phyloP scores from a whole-genome alignment of 2,888 invertebrate genomes.

The Melanotus villosus region DNA sequence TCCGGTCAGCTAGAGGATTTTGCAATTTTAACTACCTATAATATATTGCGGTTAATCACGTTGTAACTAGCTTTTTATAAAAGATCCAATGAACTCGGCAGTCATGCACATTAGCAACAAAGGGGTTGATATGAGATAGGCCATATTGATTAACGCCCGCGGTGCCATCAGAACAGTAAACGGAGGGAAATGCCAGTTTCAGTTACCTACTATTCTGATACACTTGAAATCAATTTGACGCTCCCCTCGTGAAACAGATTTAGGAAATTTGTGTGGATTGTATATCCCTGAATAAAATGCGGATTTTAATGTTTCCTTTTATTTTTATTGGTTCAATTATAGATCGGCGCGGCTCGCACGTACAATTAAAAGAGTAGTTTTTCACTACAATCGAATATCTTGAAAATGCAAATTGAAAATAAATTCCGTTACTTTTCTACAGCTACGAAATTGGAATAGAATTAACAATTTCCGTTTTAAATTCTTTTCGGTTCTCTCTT shows the following conservation, averaged over 20 bases:
- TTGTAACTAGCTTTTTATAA: constrained; percentile 44
- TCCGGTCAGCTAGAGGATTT: constrained; percentile 29
- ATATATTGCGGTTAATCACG: constrained; percentile 40
- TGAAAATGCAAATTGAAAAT: too few species aligned
- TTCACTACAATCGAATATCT: too few species aligned
- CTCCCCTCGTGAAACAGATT: constrained; percentile 43
- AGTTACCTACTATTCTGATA: constrained; percentile 47
- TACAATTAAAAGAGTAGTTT: constrained; percentile 8
- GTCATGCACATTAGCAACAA: constrained; percentile 48
- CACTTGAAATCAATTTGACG: constrained; percentile 47
- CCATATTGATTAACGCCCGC: constrained; percentile 48
- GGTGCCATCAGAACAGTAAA: constrained; percentile 49
- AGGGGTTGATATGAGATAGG: constrained; percentile 49
- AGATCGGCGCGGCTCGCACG: neutral
- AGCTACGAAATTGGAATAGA: too few species aligned
- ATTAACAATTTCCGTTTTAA: too few species aligned
- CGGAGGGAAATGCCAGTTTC: constrained; percentile 47
- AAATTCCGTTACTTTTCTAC: too few species aligned
- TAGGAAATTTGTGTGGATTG: constrained; percentile 40
- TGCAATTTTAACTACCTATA: constrained; percentile 28
- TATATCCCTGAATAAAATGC: constrained; percentile 7
- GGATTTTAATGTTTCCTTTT: constrained; percentile 27
- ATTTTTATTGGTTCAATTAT: constrained; percentile 22
- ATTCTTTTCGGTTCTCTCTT: too few species aligned
- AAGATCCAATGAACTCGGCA: constrained; percentile 42